A percentile compares a stretch with the other conserved stretches of the same genome.
phyloP scores from a whole-genome alignment of 2,113 vertebrate species.

The Dissostichus mawsoni region DNA sequence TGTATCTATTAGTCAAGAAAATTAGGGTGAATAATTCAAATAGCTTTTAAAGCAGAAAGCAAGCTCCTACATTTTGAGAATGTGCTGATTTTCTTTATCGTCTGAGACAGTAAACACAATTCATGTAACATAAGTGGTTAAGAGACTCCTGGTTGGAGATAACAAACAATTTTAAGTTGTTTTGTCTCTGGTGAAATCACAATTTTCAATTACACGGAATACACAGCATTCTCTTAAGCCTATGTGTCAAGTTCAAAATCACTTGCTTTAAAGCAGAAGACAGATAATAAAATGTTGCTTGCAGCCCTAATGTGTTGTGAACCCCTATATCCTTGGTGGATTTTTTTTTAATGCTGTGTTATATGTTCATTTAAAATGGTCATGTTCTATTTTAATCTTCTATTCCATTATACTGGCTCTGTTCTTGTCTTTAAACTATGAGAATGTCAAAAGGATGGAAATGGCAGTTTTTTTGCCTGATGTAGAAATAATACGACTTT shows the following conservation, averaged over 20 bases:
- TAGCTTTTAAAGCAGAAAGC: neutral
- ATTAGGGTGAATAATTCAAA: neutral
- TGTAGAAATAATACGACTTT: conserved; percentile 50
- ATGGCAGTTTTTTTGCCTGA: neutral
- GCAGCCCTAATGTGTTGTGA: neutral
- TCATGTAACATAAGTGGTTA: no score
- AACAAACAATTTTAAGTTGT: no score
- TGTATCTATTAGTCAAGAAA: neutral
- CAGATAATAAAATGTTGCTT: neutral
- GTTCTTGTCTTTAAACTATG: neutral
- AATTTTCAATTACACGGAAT: no score
- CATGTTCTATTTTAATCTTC: neutral
- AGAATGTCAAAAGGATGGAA: neutral
- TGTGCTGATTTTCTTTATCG: neutral
- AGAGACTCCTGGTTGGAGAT: no score
- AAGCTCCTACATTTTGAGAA: neutral
- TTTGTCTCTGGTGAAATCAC: neutral
- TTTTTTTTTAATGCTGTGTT: neutral
- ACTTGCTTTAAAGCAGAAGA: neutral
- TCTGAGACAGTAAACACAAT: neutral
- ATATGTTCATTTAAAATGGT: neutral
- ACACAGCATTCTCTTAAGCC: neutral
- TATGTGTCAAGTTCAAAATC: neutral
- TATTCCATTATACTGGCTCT: conserved; percentile 1
- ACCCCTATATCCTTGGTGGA: no score